A percentile compares a stretch with the other conserved stretches of the same genome.
phyloP scores from a whole-genome alignment of 2,113 vertebrate genomes.

The Brachyhypopomus gauderio region DNA sequence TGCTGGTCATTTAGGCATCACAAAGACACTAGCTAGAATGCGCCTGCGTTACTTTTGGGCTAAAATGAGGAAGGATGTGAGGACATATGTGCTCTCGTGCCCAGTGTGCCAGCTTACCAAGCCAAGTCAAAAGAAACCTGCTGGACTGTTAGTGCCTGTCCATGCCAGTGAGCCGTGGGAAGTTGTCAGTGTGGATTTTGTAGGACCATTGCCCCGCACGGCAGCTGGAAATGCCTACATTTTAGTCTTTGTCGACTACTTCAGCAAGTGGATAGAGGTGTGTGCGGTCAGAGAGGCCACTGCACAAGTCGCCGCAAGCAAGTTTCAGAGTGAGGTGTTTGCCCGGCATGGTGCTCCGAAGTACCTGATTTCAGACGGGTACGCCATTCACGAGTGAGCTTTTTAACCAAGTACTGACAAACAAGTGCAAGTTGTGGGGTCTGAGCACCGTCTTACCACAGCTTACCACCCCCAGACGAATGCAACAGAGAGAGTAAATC shows the following conservation, averaged over 20 bases:
- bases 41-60: no score
- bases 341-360: not conserved
- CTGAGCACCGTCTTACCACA: no score
- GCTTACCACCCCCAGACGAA: no score
- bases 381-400: slow-evolving; percentile 32
- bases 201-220: not conserved
- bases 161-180: not conserved
- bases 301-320: not conserved
- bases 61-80: no score
- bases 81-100: no score
- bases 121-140: not conserved
- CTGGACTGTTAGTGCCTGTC: not conserved
- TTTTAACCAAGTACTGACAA: not conserved
- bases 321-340: slow-evolving; percentile 1
- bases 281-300: not conserved
- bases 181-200: not conserved
- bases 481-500: no score
- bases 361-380: slow-evolving; percentile 28
- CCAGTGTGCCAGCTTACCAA: not conserved
- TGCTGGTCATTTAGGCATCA: no score
- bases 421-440: no score
- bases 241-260: no score
- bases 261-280: not conserved
- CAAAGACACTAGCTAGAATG: no score
- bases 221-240: not conserved